Evolutionary conservation across 2,888 invertebrate species (phyloP), one percentile per base, ranked within the genome.

Genomic region (Eudasyphora cyanicolor): DNA sequence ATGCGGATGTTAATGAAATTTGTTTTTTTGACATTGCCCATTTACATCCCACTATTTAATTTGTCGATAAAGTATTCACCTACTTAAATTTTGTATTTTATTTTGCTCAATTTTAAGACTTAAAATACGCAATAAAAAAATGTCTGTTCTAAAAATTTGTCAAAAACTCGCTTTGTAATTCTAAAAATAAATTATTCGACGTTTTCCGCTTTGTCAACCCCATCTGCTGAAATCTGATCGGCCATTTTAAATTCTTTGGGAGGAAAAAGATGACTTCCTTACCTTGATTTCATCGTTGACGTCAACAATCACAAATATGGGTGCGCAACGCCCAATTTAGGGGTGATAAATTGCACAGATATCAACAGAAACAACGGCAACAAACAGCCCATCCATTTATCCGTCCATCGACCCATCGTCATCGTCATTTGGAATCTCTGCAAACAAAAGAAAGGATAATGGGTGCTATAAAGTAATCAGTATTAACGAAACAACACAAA

Each of bases 241-340:
- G 76, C 82, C 82, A 82, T 82, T 82, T 82, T 76, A 29, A 70
- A 67, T 67, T 67, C 42, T 6, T 19, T 21, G 21, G 7, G 27
- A 14, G n/a, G 6, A 27, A 45, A 78, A 81, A 84, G 69, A 82
- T 84, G 83, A 84, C 83, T 84, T 84, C 83, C 67, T 80, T 81
- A 76, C 83, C 81, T 80, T 84, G 83, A 84, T 84, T 84, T 84
- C n/a, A n/a, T n/a, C 29, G 49, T 84, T 81, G 74, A 84, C 80
- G 80, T 84, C 83, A 84, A 77, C 78, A 84, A 57, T 78, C 75
- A 83, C 45, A 49, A 78, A n/a, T n/a, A n/a, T 71, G 14, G 77
- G 62, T 19, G 45, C n/a, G 17, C 38, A 67, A 35, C 74, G 78
- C 81, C 83, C 83, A 45, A 42, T 71, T 51, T 75, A 81, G 75